Evolutionary conservation across 2,797 vertebrate species (phyloP).

Genomic region (Jordanella pulchra): DNA sequence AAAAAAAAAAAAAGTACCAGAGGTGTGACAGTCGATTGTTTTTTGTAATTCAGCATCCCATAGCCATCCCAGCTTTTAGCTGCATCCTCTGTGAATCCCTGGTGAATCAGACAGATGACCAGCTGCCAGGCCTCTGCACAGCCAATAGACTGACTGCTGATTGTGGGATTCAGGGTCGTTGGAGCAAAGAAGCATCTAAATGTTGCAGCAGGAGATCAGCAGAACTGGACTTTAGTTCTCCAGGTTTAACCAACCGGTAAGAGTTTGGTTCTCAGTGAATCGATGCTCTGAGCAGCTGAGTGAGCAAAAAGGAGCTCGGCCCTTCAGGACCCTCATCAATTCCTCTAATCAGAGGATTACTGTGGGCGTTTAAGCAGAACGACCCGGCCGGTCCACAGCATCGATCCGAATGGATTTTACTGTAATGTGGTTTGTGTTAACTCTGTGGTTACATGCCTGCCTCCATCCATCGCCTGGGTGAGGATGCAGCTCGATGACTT

Average conservation of each 20-base stretch:
- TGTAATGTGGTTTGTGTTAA: constrained; percentile 36
- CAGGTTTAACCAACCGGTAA: neutral
- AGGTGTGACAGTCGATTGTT: too few relatives aligned
- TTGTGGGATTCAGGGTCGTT: neutral
- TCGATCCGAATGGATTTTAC: constrained; percentile 24
- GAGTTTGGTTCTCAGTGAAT: neutral
- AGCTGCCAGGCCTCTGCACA: neutral
- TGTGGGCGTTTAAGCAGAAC: constrained; percentile 18
- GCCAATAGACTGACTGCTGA: neutral
- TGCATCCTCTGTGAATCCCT: too few relatives aligned
- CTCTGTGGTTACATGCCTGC: constrained; percentile 11
- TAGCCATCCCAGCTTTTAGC: too few relatives aligned
- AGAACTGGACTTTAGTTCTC: neutral
- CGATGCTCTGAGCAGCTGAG: constrained; percentile 27
- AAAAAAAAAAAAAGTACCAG: too few relatives aligned
- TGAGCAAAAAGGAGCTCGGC: constrained; percentile 6
- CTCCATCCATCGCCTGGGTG: constrained; percentile 5
- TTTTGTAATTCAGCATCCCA: too few relatives aligned
- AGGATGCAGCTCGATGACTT: constrained; percentile 14
- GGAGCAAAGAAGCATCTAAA: neutral
- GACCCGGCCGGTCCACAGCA: neutral
- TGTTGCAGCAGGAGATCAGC: neutral
- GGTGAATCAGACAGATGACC: neutral
- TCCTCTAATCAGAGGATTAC: constrained; percentile 28
- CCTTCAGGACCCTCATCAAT: constrained; percentile 20